These are phyloP conservation scores for Ciconia boyciana DNA, from an alignment of 2,113 vertebrate genomes.

Conservation along the genomic window DNA sequence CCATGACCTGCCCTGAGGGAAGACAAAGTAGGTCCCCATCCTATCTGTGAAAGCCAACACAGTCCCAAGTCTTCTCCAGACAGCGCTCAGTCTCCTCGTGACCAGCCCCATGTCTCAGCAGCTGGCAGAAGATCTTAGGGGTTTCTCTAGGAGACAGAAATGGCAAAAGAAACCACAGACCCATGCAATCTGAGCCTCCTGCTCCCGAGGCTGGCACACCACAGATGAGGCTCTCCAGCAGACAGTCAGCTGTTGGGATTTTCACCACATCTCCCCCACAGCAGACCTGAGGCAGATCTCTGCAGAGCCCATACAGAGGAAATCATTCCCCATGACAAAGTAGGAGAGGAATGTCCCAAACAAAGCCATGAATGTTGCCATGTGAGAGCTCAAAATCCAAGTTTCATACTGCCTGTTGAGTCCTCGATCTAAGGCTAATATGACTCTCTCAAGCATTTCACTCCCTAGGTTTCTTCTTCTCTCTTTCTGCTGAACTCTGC, in stretches of 20 bases:
- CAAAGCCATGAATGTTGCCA: background rate
- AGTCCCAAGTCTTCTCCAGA: background rate
- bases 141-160: background rate
- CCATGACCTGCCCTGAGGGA: background rate
- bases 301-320: background rate
- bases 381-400: background rate
- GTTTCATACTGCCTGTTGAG: background rate
- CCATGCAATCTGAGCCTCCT: background rate
- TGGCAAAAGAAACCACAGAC: background rate
- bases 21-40: background rate
- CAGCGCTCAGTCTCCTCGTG: accelerated
- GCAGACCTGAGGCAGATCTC: background rate
- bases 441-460: background rate
- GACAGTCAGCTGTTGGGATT: background rate
- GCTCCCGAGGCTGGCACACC: background rate
- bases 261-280: background rate
- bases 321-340: background rate
- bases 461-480: background rate
- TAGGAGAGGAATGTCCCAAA: background rate
- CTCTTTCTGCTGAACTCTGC: background rate
- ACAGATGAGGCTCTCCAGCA: background rate
- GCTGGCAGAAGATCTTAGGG: background rate
- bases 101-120: background rate
- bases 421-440: background rate
- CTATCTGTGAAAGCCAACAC: background rate